Evolutionary conservation across 2,888 invertebrate genomes (phyloP).

Genomic region (Stenchaetothrips biformis): DNA sequence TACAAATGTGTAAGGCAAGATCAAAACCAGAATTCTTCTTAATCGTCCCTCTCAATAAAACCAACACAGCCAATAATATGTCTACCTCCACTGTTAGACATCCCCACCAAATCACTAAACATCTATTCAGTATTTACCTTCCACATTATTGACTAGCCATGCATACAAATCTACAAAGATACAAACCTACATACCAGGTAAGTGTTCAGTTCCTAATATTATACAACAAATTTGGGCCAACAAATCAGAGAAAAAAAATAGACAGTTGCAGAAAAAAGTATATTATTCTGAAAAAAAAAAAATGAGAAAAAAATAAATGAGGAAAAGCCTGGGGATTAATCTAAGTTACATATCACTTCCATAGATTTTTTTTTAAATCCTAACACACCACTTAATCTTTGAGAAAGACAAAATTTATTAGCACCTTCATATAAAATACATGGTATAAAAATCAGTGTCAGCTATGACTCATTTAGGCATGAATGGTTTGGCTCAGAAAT

Average conservation of each 20-base stretch:
- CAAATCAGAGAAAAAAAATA: background rate
- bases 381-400: slow-evolving; percentile 13
- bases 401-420: slow-evolving; percentile 22
- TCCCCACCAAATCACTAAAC: too few species aligned
- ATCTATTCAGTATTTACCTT: too few species aligned
- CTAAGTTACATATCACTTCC: slow-evolving; percentile 19
- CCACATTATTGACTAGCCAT: slow-evolving; percentile 1
- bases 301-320: background rate
- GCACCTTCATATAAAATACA: slow-evolving; percentile 2
- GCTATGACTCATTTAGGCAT: background rate
- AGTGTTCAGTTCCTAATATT: background rate
- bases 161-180: background rate
- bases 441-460: slow-evolving; percentile 5
- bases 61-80: too few species aligned
- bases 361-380: background rate
- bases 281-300: background rate
- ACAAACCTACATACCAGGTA: background rate
- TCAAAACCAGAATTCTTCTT: too few species aligned
- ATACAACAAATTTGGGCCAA: background rate
- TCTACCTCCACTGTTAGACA: too few species aligned
- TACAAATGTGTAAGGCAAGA: too few species aligned
- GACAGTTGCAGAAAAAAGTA: background rate
- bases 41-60: too few species aligned
- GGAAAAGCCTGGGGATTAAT: background rate
- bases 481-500: background rate